Evolutionary conservation across 2,888 invertebrate genomes (phyloP).

Genomic region (Acleris emargana): DNA sequence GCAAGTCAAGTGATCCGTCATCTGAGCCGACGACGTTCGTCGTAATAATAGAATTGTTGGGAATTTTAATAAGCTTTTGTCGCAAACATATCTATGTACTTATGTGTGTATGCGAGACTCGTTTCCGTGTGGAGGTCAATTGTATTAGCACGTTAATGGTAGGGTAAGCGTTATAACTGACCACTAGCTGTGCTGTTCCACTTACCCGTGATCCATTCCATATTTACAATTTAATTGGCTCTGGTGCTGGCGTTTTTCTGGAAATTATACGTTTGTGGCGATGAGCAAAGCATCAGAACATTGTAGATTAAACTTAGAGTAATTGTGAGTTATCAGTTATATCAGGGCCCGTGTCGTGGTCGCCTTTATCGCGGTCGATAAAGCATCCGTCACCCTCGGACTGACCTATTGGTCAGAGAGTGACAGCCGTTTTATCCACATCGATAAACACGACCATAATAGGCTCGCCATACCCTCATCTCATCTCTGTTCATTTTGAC

Average conservation of each 20-base stretch:
- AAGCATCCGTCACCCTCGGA: too few species aligned
- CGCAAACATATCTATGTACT: conserved; percentile 79
- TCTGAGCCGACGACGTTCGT: conserved; percentile 17
- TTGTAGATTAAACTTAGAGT: conserved; percentile 13
- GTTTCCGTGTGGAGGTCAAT: conserved; percentile 53
- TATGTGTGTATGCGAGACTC: conserved; percentile 61
- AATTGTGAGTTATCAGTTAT: conserved; percentile 13
- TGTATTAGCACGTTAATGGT: conserved; percentile 40
- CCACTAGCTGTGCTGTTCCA: conserved; percentile 14
- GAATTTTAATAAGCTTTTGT: conserved; percentile 74
- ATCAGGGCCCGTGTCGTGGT: not conserved
- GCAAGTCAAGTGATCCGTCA: conserved; percentile 22
- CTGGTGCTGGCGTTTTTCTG: not conserved
- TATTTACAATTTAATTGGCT: conserved; percentile 7
- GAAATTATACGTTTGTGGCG: not conserved
- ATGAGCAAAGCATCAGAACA: not conserved
- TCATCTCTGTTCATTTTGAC: conserved; percentile 12
- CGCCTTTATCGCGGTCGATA: too few species aligned
- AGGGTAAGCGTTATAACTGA: conserved; percentile 30
- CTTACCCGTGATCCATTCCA: conserved; percentile 29
- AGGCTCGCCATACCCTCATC: not conserved
- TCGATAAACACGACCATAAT: too few species aligned
- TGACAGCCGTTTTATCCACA: too few species aligned
- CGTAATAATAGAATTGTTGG: conserved; percentile 50
- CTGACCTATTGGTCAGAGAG: not conserved